A percentile compares a stretch with the other conserved stretches of the same genome.
phyloP scores from a whole-genome alignment of 23 tunicate species.

The Corella eumyota region DNA sequence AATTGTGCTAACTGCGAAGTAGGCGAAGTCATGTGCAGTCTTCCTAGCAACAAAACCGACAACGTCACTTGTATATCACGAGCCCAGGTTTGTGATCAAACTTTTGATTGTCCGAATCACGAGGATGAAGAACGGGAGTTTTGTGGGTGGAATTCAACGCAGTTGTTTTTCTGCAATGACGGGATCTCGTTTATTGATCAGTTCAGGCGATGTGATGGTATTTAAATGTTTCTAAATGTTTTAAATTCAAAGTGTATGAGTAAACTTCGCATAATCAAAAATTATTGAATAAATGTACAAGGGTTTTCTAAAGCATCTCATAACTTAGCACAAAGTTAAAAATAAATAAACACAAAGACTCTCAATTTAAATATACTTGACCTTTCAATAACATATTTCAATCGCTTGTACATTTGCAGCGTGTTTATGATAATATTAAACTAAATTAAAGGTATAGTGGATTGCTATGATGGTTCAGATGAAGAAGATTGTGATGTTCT shows the following conservation, averaged over 20 bases:
- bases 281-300: background rate
- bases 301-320: too few species aligned
- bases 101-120: constrained; percentile 24
- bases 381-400: too few species aligned
- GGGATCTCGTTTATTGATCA: constrained; percentile 5
- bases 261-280: background rate
- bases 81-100: constrained; percentile 16
- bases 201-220: constrained; percentile 18
- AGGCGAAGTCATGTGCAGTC: constrained; percentile 29
- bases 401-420: too few species aligned
- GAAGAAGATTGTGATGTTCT: constrained; percentile 17
- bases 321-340: too few species aligned
- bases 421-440: too few species aligned
- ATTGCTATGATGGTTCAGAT: constrained; percentile 45
- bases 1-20: constrained; percentile 13
- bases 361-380: too few species aligned
- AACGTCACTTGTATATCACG: constrained; percentile 19
- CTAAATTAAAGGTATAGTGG: constrained; percentile 23
- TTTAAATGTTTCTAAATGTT: background rate
- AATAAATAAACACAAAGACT: too few species aligned
- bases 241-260: background rate
- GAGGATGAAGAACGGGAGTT: constrained; percentile 36
- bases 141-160: constrained; percentile 4
- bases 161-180: constrained; percentile 17
- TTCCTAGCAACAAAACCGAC: background rate